Percentiles rank a stretch among this genome's conserved stretches.
These are phyloP conservation scores for Microctenopoma steveboyesi DNA, from an alignment of 2,797 vertebrate genomes.

Conservation along the genomic window DNA sequence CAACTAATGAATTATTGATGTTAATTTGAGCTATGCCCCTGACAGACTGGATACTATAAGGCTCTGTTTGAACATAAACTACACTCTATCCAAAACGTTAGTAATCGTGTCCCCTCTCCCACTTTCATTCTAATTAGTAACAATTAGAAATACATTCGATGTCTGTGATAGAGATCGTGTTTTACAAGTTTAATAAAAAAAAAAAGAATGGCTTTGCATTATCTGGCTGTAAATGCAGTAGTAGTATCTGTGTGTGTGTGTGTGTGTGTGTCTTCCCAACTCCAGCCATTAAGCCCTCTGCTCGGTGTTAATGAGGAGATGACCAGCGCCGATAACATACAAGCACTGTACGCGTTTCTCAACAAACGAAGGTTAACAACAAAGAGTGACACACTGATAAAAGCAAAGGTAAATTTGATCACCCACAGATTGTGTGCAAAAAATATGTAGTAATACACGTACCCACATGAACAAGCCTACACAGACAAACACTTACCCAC, in stretches of 20 bases:
- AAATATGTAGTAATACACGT: not conserved
- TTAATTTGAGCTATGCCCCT: conserved; percentile 8
- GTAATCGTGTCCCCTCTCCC: not conserved
- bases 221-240: not conserved
- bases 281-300: conserved; percentile 8
- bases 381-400: conserved; percentile 41
- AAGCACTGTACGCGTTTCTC: conserved; percentile 4
- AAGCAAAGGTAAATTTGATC: conserved; percentile 27
- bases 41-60: conserved; percentile 16
- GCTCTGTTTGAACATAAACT: conserved; percentile 10
- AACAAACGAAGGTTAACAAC: conserved; percentile 30
- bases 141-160: conserved; percentile 11
- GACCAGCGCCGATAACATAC: conserved; percentile 30
- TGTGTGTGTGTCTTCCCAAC: not conserved
- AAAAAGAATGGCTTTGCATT: conserved; percentile 4
- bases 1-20: conserved; percentile 42
- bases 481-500: not conserved
- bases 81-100: not conserved
- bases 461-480: not conserved
- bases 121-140: not conserved
- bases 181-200: not conserved
- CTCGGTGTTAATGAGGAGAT: conserved; percentile 34
- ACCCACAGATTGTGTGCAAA: conserved; percentile 1
- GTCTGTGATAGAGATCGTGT: not conserved
- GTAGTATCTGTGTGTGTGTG: not conserved